phyloP scores from a whole-genome alignment of 37 sponge, comb jelly and placozoan species.

The Bolinopsis microptera region DNA sequence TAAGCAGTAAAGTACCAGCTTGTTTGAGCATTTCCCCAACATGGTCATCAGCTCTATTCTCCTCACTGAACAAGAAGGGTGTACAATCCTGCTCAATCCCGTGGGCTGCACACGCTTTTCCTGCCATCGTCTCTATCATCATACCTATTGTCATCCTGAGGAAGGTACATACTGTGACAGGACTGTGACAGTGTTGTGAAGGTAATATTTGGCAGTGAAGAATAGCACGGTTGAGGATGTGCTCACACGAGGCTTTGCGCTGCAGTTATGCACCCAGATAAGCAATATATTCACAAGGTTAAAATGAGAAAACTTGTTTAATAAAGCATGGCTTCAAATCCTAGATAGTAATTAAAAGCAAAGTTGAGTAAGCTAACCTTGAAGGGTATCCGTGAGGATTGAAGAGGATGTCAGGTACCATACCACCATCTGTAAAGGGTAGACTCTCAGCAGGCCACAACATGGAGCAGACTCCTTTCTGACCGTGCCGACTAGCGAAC shows the following conservation, averaged over 20 bases:
- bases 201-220: too few relatives aligned
- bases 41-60: slow-evolving; percentile 79
- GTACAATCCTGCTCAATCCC: slow-evolving; percentile 90
- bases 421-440: slow-evolving; percentile 95
- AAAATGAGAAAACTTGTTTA: too few relatives aligned
- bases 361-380: too few relatives aligned
- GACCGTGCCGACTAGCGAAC: slow-evolving; percentile 97
- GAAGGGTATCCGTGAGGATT: slow-evolving; percentile 99
- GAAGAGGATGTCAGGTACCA: slow-evolving; percentile 97
- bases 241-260: too few relatives aligned
- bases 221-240: too few relatives aligned
- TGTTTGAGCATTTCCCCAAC: slow-evolving; percentile 78
- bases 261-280: too few relatives aligned
- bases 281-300: too few relatives aligned
- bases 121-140: slow-evolving; percentile 99
- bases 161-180: too few relatives aligned
- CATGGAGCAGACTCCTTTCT: slow-evolving; percentile 95
- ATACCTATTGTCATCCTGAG: slow-evolving; percentile 98
- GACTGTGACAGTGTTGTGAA: too few relatives aligned
- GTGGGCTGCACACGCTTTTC: slow-evolving; percentile 86
- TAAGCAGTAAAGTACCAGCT: slow-evolving; percentile 77
- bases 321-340: too few relatives aligned
- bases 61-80: slow-evolving; percentile 90
- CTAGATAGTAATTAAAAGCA: too few relatives aligned
- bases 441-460: slow-evolving; percentile 93